Base-by-base conservation (phyloP, 2,797 vertebrate genomes). In the Hylomyscus alleni region DNA sequence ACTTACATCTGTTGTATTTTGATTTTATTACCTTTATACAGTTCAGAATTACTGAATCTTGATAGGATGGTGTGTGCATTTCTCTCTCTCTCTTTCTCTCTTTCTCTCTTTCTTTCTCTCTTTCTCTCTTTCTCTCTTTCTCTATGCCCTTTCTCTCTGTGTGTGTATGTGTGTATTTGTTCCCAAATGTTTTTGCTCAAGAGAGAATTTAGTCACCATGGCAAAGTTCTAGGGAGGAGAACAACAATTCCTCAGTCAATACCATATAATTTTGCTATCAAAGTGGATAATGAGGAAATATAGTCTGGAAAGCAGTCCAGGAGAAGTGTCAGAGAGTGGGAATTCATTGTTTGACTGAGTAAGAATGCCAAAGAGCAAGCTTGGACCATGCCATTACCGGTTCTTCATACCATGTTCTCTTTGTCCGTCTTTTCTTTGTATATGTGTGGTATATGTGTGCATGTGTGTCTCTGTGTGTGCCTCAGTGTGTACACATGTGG, bases 1-100 rank as follows among this genome's bases (percentile, higher is more conserved):
- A 94, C 34, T 84, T 84, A 78, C 65, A 20, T 82, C 80, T 65
- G n/a, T n/a, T 75, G 76, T 26, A 26, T 76, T 89, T 93, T 58
- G 8, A 67, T 75, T 94, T 93, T 89, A 76, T 72, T 47, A 4
- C 4, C 34, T 93, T 85, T 90, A 62, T 50, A 67, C 83, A 31
- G 86, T 60, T 82, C 26, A 82, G 76, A 92, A 82, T 52, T 90
- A 65, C 3, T 60, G 88, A 82, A 60, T 56, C 31, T 52, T 77
- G 9, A 69, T 73, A n/a, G 4, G 24, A 75, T 14, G 12, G 26
- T 47, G 40, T 22, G 50, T n/a, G 31, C 14, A 29, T 60, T 9
- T 8, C 58, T 60, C 6, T 20, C 17, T 56, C 56, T 24, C 20
- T 24, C 22, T 60, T 0, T 24, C 22, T 24, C 17, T 19, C 56